phyloP scores from a whole-genome alignment of 2,113 vertebrate species.

The Zosterops lateralis region DNA sequence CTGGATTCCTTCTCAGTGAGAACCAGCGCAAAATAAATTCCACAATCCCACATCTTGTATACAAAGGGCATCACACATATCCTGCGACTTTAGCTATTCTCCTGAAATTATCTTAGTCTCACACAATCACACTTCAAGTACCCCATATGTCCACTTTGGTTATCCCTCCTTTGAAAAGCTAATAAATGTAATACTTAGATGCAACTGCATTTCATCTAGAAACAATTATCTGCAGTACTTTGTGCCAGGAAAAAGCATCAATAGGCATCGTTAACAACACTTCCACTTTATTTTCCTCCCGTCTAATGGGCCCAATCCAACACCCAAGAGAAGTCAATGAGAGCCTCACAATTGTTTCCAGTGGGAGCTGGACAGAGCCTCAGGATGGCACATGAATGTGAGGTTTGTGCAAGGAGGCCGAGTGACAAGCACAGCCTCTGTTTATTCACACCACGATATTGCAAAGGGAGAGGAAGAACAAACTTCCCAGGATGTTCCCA shows the following conservation, averaged over 20 bases:
- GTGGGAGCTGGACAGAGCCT: background rate
- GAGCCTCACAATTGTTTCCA: background rate
- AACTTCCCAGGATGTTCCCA: background rate
- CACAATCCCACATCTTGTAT: slow-evolving; percentile 30
- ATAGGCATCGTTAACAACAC: slow-evolving; percentile 1
- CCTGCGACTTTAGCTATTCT: slow-evolving; percentile 50
- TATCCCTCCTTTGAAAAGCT: slow-evolving; percentile 61
- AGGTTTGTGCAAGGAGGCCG: background rate
- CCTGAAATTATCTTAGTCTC: slow-evolving; percentile 67
- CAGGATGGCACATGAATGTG: background rate
- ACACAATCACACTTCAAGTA: slow-evolving; percentile 71
- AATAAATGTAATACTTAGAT: slow-evolving; percentile 55
- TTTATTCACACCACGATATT: background rate
- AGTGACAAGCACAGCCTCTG: background rate
- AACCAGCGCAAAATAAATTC: slow-evolving; percentile 48
- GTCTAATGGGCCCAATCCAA: slow-evolving; percentile 9
- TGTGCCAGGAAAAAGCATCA: slow-evolving; percentile 40
- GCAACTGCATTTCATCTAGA: slow-evolving; percentile 48
- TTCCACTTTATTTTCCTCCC: slow-evolving; percentile 36
- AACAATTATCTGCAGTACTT: slow-evolving; percentile 41
- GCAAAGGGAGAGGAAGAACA: slow-evolving; percentile 17
- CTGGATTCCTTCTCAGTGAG: slow-evolving; percentile 29
- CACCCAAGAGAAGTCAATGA: background rate
- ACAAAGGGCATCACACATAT: slow-evolving; percentile 65
- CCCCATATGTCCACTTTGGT: slow-evolving; percentile 71